Evolutionary conservation across 2,888 invertebrate genomes (phyloP), one percentile per base, ranked within the genome.

Genomic region (Microplitis deprimator): DNA sequence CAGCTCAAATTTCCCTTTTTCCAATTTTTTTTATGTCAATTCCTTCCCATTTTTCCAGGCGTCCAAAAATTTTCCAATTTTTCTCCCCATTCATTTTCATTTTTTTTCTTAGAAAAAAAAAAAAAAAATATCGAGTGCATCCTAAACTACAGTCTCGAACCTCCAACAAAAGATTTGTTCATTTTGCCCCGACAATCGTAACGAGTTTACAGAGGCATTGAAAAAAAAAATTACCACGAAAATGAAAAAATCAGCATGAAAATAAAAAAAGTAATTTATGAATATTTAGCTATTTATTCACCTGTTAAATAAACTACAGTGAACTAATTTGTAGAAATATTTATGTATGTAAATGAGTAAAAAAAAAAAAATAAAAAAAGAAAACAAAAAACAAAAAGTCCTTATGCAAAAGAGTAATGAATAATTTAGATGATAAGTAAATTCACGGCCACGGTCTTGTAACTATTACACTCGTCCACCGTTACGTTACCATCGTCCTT

Each of bases 401-500:
- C 50, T 50, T 50, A 50, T 50, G 50, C 50, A 50, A 50, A 50
- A 50, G 50, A 50, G 17, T 17, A 41, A 68, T 40, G 50, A 68
- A 68, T 41, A 68, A 68, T 40, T 17, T 68, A 20, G 68, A 68
- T 68, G 68, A 68, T 41, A 41, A 68, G 68, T 68, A 41, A 68
- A 70, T 70, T 70, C 70, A 70, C 29, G 50, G 70, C 70, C 70
- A 70, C 38, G 70, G 70, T 68, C 68, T 68, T 68, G n/a, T 50
- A 17, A 62, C 41, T 73, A 71, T 71, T 59, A 77, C 68, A 40
- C 38, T 61, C 60, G 50, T 75, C 61, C 81, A 79, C 79, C 81
- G 81, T 81, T 81, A 81, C 72, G 77, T 78, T 50, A 75, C 74
- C 79, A 76, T 79, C 79, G 81, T 81, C 81, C 81, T 81, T 79